Evolutionary conservation across 2,113 vertebrate genomes (phyloP).

Genomic region (Ursus arctos): DNA sequence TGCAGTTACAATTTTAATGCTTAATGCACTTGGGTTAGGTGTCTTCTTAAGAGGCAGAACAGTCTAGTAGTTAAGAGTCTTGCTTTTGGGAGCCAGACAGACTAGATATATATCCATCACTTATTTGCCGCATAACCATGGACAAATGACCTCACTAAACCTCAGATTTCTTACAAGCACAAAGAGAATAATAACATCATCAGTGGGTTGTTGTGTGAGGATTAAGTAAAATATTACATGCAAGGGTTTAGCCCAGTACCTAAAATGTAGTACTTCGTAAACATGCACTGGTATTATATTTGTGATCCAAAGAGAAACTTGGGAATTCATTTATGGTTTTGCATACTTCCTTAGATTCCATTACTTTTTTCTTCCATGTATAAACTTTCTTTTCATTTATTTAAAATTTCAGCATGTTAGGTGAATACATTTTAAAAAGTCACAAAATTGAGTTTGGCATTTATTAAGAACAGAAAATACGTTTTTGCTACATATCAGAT

Average conservation of each 20-base stretch:
- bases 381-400: not conserved
- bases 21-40: not conserved
- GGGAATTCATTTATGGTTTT: not conserved
- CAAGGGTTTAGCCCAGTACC: not conserved
- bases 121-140: not conserved
- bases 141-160: not conserved
- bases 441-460: not conserved
- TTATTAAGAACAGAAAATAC: not conserved
- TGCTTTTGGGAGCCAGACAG: not conserved
- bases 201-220: not conserved
- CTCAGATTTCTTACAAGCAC: not conserved
- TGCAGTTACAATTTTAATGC: not conserved
- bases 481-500: not conserved
- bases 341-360: not conserved
- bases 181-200: not conserved
- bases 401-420: not conserved
- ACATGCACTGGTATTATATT: not conserved
- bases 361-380: not conserved
- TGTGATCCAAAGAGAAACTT: not conserved
- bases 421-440: not conserved
- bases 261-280: not conserved
- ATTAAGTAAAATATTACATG: not conserved
- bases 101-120: not conserved
- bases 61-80: not conserved
- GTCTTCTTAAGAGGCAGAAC: not conserved